Evolutionary conservation across 2,888 invertebrate species (phyloP), one percentile per base, ranked within the genome.

Genomic region (Pollenia angustigena): DNA sequence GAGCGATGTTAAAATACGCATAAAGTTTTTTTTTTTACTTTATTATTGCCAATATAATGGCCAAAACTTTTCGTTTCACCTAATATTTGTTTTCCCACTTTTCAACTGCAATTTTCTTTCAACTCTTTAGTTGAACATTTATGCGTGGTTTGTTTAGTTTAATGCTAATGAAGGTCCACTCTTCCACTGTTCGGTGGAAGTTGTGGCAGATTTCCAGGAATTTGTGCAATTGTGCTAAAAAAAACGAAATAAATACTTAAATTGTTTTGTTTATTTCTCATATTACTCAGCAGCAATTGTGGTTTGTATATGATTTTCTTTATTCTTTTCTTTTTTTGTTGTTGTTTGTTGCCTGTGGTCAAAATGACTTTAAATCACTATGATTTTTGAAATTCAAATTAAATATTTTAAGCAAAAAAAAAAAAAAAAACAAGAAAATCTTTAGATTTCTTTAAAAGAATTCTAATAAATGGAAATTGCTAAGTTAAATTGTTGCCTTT

Each of bases 311-410:
- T 16, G 12, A 4, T 12, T 12, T 56, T 54, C 9, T 12, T 44
- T 2, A 18, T 16, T 16, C 3, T 32, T 16, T 2, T 58, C 46
- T 66, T 46, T 14, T n/a, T n/a, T n/a, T n/a, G n/a, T n/a, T n/a
- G n/a, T 14, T 32, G 1, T 32, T 68, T 7, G 52, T 44, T 16
- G 76, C 71, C 54, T 71, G 56, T 83, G 56, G 83, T 83, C 76
- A 64, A 66, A 72, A 56, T 76, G 48, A 14, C n/a, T 56, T 56
- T 56, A 71, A 83, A 76, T 56, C 48, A 79, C 82, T 74, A 79
- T 82, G 79, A 82, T 82, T 86, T 85, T 80, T 82, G 58, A 79
- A 86, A 82, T 86, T 82, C 85, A 86, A 86, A 86, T 86, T 85
- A 85, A 79, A 68, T 74, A 85, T 85, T 82, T 79, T 42, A 52